Evolutionary conservation across 2,888 invertebrate species (phyloP), one percentile per base, ranked within the genome.

Genomic region (Bellardia pandia): DNA sequence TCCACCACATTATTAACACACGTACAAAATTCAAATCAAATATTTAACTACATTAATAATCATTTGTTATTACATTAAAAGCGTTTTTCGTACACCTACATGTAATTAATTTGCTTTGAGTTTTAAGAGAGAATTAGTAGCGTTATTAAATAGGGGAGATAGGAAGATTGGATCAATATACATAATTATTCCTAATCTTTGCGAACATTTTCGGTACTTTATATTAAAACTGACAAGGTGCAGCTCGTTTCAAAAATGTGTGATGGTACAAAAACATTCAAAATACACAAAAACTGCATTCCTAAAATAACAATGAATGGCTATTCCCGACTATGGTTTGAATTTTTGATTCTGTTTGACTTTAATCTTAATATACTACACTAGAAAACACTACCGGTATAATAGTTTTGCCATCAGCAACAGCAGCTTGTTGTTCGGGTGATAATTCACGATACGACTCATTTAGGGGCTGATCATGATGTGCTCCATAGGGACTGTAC

Each of bases 391-490:
- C 88, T 88, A 88, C 88, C 88, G 88, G 88, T 78, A 88, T 88
- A 56, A 84, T 62, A 62, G 89, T 81, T 89, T 90, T 91, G 90
- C 90, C 90, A 79, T 91, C 91, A 84, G 88, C 86, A 64, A 77
- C 64, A 76, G 86, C 89, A 79, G 88, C 89, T 88, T 89, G 90
- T 78, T 89, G 88, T 62, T 90, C 89, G 71, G 89, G 86, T 88
- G 93, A 91, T 88, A 94, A 91, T 86, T 94, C 94, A 88, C 93
- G 94, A 92, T 94, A 95, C 68, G 90, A 90, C 90, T 93, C 93
- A 89, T 91, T 88, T 76, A 91, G 91, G 66, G 90, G 90, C 71
- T 91, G 91, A 82, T 89, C 89, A 88, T 91, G 88, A 81, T 91
- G 91, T 56, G 90, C 91, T 88, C 90, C 83, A 86, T 77, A 90